Base-by-base conservation (phyloP, 2,888 invertebrate species). In the Metalampra italica region DNA sequence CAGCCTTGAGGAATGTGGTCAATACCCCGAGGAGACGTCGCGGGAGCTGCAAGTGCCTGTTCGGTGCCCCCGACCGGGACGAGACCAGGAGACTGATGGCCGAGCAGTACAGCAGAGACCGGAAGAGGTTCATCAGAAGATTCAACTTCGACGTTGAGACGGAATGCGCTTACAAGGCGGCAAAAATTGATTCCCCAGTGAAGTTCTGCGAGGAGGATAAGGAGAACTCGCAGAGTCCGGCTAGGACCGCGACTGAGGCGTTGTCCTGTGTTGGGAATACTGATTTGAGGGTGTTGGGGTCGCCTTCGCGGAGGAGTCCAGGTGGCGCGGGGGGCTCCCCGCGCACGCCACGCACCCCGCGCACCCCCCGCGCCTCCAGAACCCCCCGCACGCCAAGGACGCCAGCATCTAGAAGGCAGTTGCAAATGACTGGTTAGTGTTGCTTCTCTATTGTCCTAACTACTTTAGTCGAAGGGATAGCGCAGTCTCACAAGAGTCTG, bases 101-200 rank as follows among this genome's bases (percentile, higher is more conserved):
- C 34, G 92, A 93, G 51, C 91, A 92, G 54, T 86, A 92, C 50
- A 83, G 90, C 37, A 76, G 86, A 51, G 92, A 92, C 54, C 81
- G 91, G 61, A 88, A 90, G 60, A 84, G 91, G 47, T 92, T 93
- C 64, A 88, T 90, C 47, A 84, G 86, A 52, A 80, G 91, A 60
- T 93, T 92, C 72, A 92, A 92, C 60, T 90, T 92, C 47, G 92
- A 92, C 60, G 77, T 91, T 29, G 87, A 90, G 49, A 84, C 87
- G 47, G 83, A 90, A 63, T 79, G 84, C 52, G 65, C 78, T 1
- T 82, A 78, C 46, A 86, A 82, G 56, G 69, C 78, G 14, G 69
- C 76, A 7, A 84, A 81, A 54, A 62, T 88, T 56, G 88, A 89
- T 51, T 86, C 89, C 12, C 86, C 88, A 7, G 86, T 87, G 46